Base-by-base conservation (phyloP, 2,888 invertebrate genomes). In the Capitulum mitella region DNA sequence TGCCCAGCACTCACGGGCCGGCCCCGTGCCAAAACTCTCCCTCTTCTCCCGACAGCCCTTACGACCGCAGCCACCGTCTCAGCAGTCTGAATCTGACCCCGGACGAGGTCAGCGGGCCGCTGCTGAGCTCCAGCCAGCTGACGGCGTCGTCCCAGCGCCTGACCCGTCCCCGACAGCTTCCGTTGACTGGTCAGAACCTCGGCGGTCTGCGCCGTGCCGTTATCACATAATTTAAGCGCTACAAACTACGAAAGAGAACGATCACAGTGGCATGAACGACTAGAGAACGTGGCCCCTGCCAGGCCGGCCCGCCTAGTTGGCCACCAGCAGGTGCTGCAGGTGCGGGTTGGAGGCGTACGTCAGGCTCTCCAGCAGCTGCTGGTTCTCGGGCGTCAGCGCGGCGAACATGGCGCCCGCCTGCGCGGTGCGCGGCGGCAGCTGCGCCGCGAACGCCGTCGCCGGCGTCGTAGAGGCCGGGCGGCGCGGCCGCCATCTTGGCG, bases 361-460 rank as follows among this genome's bases (percentile, higher is more conserved):
- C 48, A 48, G 29, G 32, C 29, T 29, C 29, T 43, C 43, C 76
- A 76, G 76, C 46, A 32, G 43, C 76, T 76, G 76, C 76, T 76
- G 76, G 19, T n/a, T 32, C 76, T 43, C 48, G 1, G 76, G 29
- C 2, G 43, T 76, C 22, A 76, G 79, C 46, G 76, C 80, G 75
- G 80, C 78, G 43, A 80, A 78, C 58, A 78, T 75, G 77, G 76
- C 81, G 78, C 78, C 79, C 48, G n/a, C 29, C 10, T 10, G n/a
- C n/a, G 58, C 10, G n/a, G n/a, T 10, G 16, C 19, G 46, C 70
- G 75, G 54, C 80, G 64, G 76, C 80, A 43, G 80, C 79, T 70
- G 80, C 70, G 76, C 48, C 79, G 58, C 79, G 79, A 58, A 75
- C 46, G 14, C n/a, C 77, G 46, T 43, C 37, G n/a, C 10, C 54